Evolutionary conservation across 1,140 invertebrate genomes (phyloP), one percentile per base, ranked within the genome.

Genomic region (Drosophila ercepeae): DNA sequence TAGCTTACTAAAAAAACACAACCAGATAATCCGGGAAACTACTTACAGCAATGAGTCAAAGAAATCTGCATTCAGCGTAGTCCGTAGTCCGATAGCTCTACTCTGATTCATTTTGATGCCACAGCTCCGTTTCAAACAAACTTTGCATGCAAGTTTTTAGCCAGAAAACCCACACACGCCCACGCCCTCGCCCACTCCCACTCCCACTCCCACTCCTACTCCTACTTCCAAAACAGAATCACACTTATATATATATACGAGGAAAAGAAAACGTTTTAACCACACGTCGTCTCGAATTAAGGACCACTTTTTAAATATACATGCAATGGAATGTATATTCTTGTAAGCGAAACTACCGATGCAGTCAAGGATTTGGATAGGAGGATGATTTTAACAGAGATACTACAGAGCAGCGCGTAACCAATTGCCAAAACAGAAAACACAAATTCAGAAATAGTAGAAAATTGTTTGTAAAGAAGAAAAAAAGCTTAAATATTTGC

Each of bases 381-480:
- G n/a, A n/a, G n/a, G n/a, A 82, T 61, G 75, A 83, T 83, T 83
- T 88, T 88, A 75, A 81, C 19, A 52, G 27, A 67, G 29, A 64
- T 50, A 51, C 41, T 54, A 19, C 50, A 64, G 45, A 69, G 75
- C 48, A 57, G 71, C 83, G 74, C 78, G 78, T 82, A 88, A 88
- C 82, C 70, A 89, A 88, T 88, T 88, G 82, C 83, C 82, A 88
- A 88, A 88, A 68, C 42, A n/a, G n/a, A n/a, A n/a, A n/a, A n/a
- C n/a, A n/a, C n/a, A 64, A 60, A 60, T 25, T 27, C 59, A 68
- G 41, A 41, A 52, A 41, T 58, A 68, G 53, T 75, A 75, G 55
- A 25, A 59, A 70, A 72, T 72, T 61, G 42, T 49, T 60, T 69
- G 63, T 75, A 69, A 71, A 78, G 57, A 70, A 16, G 34, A 60